phyloP scores from a whole-genome alignment of 2,888 invertebrate genomes.

The Linnaemya vulpina region DNA sequence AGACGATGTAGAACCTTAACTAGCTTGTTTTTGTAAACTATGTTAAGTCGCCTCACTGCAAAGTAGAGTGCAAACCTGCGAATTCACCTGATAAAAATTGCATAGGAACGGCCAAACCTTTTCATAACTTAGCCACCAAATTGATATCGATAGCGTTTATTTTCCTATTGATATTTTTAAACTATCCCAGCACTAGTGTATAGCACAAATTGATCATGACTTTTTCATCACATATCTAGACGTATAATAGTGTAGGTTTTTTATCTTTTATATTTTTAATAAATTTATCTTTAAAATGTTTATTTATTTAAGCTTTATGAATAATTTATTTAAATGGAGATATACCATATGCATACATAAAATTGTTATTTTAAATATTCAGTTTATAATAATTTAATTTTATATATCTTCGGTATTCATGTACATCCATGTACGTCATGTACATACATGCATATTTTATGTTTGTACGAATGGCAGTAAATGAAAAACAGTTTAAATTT shows the following conservation, averaged over 20 bases:
- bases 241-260: conserved; percentile 36
- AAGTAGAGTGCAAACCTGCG: no score
- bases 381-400: conserved; percentile 40
- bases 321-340: conserved; percentile 1
- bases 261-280: conserved; percentile 29
- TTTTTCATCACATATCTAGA: conserved; percentile 34
- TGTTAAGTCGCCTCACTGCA: no score
- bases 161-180: no score
- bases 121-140: no score
- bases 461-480: background rate
- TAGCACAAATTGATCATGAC: conserved; percentile 27
- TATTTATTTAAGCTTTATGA: conserved; percentile 28
- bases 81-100: no score
- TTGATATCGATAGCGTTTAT: no score
- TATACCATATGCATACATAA: background rate
- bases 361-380: conserved; percentile 41
- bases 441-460: background rate
- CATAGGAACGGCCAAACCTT: no score
- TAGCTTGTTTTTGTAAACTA: no score
- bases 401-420: conserved; percentile 17
- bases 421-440: background rate
- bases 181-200: no score
- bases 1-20: no score
- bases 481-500: no score
- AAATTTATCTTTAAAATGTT: conserved; percentile 32